Base-by-base conservation (phyloP, 2,888 invertebrate genomes). In the Gastrophysa polygoni region DNA sequence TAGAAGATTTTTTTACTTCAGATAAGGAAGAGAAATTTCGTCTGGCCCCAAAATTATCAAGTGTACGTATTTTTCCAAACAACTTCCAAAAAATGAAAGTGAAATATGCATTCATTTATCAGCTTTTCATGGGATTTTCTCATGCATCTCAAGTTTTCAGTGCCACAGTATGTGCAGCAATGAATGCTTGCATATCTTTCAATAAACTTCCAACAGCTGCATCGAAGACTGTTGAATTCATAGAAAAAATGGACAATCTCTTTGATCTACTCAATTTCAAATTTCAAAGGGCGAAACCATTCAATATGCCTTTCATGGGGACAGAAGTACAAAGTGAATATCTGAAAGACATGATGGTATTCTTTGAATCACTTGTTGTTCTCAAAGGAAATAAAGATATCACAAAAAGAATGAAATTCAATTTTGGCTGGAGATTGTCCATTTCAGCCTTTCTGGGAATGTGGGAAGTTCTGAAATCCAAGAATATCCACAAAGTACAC, bases 231-330 rank as follows among this genome's bases (percentile, higher is more conserved):
- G 59, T 63, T 29, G 58, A 61, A 44, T 58, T 67, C 24, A 61
- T 71, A 29, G 66, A 68, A 29, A 61, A 47, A 21, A 65, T 72
- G 55, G 63, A 72, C 61, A 69, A 71, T 54, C 51, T 72, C 3
- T 72, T 72, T 59, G 71, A 73, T 61, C 21, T 73, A 18, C 58
- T 71, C 3, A 73, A 71, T 69, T 68, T 68, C 18, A 24, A 8
- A 52, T 28, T 28, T 38, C 14, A 3, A 3, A 1, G 10, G 1
- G 21, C 14, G 11, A 57, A 48, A 20, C 8, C 18, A 5, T 57
- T 57, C 57, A 57, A 57, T 24, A 48, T 2, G 8, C 48, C 32
- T 4, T 57, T 49, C 14, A 44, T 57, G 16, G 57, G 57, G 11
- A 24, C 14, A 6, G 14, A 14, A 6, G 20, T 21, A 18, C 57